Evolutionary conservation across 2,888 invertebrate genomes (phyloP), one percentile per base, ranked within the genome.

Genomic region (Amblyjoppa proteus): DNA sequence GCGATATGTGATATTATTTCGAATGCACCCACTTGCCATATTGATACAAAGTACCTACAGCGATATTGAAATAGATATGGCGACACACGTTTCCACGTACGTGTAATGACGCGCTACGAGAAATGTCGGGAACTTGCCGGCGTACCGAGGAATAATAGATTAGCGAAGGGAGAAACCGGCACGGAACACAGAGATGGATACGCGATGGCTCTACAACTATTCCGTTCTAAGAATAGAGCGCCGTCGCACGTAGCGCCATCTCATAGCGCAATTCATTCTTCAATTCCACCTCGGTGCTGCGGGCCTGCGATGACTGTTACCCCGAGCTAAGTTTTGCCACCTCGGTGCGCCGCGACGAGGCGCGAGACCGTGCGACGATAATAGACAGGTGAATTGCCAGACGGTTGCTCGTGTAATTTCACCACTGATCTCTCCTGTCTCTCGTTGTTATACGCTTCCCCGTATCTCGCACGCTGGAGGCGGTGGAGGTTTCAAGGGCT

Each of bases 121-220:
- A 79, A 84, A 82, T 25, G 68, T 45, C 53, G 74, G 31, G 78
- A 84, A 85, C 85, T 88, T 78, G 73, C 84, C 66, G 16, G 16
- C 61, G 74, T 71, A 58, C 80, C 28, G 61, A 71, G 86, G 86
- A 90, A 89, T 90, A 90, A 89, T 88, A 88, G 85, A 90, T 89
- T 88, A 89, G 86, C 88, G 82, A 80, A 81, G 82, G 74, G 74
- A 74, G 87, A 87, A 83, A 73, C 28, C 64, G 28, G 38, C 71
- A 64, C 25, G 71, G 38, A 41, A 11, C 28, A 38, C 28, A 13
- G 25, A 6, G 11, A 13, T 38, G 56, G 71, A 28, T 49, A 64
- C 45, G 38, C 68, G 75, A 70, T 69, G 45, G 58, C 56, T 45
- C 49, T 41, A 58, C 61, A 13, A 74, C 45, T 74, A 45, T 58